Evolutionary conservation across 2,797 vertebrate genomes (phyloP).

Genomic region (Myripristis murdjan): DNA sequence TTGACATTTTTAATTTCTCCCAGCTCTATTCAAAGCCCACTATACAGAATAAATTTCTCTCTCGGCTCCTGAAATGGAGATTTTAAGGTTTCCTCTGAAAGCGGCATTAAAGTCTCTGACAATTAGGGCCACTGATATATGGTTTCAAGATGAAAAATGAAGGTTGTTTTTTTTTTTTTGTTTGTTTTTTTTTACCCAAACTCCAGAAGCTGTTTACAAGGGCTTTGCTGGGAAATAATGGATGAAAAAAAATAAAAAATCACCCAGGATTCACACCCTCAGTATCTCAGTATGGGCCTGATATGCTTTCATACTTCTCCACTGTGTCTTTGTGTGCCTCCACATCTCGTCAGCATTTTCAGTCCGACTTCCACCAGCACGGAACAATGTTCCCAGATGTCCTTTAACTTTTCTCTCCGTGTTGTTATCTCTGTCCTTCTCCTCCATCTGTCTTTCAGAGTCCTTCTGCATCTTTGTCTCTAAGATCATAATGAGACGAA

Average conservation of each 20-base stretch:
- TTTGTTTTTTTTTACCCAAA: neutral
- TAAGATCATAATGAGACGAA: conserved; percentile 38
- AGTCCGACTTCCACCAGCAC: conserved; percentile 6
- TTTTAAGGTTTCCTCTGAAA: conserved; percentile 1
- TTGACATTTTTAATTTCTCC: conserved; percentile 6
- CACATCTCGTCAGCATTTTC: conserved; percentile 45
- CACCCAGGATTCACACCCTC: too few relatives aligned
- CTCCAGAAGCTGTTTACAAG: neutral
- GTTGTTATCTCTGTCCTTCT: conserved; percentile 18
- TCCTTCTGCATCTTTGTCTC: conserved; percentile 40
- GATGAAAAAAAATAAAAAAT: too few relatives aligned
- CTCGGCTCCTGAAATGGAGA: neutral
- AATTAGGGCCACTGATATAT: neutral
- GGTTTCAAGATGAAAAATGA: too few relatives aligned
- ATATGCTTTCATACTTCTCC: conserved; percentile 4
- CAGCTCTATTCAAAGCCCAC: neutral
- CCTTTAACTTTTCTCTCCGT: conserved; percentile 30
- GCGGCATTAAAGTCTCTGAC: conserved; percentile 1
- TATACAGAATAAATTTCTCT: too few relatives aligned
- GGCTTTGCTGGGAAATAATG: neutral
- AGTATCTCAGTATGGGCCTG: conserved; percentile 11
- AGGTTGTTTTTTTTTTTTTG: neutral
- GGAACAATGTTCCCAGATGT: conserved; percentile 32
- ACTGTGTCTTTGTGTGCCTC: neutral
- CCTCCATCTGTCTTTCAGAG: conserved; percentile 53